Conservation (phyloP, 1,140 invertebrate genomes). For the Procambarus clarkii region DNA sequence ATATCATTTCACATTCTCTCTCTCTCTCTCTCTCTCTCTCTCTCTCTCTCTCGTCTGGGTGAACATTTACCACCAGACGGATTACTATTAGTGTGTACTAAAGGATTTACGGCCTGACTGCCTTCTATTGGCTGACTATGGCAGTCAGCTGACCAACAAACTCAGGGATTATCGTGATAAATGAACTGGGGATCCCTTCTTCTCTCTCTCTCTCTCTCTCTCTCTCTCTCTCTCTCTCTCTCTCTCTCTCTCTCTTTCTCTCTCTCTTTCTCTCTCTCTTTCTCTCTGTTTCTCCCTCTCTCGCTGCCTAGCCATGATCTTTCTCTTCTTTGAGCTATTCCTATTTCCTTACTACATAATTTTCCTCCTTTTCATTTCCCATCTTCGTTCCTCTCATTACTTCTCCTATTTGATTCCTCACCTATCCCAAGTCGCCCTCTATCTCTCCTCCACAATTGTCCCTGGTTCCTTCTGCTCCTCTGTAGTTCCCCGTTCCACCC, state of each 20-base stretch:
- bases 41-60: neutral
- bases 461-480: neutral
- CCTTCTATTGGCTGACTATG: neutral
- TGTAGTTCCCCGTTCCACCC: neutral
- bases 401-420: neutral
- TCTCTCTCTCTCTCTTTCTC: neutral
- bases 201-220: too few species aligned
- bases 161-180: neutral
- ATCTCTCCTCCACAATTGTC: neutral
- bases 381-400: neutral
- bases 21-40: neutral
- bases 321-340: neutral
- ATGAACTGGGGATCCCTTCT: neutral
- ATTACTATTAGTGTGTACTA: neutral
- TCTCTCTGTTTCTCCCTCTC: neutral
- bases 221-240: too few species aligned
- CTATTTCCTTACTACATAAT: neutral
- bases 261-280: neutral
- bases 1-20: too few species aligned
- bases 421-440: too few species aligned
- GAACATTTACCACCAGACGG: too few species aligned
- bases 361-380: neutral
- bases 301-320: neutral
- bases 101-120: neutral
- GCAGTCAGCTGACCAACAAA: neutral